These are phyloP conservation scores for Nannoperca obscura DNA, from an alignment of 2,797 vertebrate genomes.

Conservation along the genomic window DNA sequence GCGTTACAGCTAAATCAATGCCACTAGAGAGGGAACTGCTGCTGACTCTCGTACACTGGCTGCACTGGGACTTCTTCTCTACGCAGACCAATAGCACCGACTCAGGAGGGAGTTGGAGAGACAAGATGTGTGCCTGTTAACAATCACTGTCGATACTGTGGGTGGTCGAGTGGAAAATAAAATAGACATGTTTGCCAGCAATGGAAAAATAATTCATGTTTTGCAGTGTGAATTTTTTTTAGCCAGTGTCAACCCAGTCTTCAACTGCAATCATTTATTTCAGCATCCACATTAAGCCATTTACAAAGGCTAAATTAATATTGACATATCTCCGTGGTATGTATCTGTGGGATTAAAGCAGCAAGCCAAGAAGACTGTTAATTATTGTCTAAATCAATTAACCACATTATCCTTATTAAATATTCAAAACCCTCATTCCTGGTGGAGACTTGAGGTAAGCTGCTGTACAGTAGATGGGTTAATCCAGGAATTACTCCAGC, in stretches of 20 bases:
- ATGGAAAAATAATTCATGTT: slow-evolving; percentile 2
- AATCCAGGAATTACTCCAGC: slow-evolving; percentile 59
- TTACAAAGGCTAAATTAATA: slow-evolving; percentile 40
- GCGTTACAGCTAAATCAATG: slow-evolving; percentile 76
- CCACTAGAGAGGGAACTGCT: slow-evolving; percentile 62
- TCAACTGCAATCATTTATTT: background rate
- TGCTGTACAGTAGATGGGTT: slow-evolving; percentile 43
- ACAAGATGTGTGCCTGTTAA: slow-evolving; percentile 64
- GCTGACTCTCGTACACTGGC: slow-evolving; percentile 46
- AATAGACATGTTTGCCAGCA: slow-evolving; percentile 9
- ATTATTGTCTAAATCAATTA: slow-evolving; percentile 75
- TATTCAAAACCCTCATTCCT: slow-evolving; percentile 65
- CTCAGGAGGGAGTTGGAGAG: slow-evolving; percentile 49
- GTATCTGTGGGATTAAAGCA: slow-evolving; percentile 61
- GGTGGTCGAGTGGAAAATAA: slow-evolving; percentile 44
- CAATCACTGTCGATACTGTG: slow-evolving; percentile 66
- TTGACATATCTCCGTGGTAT: slow-evolving; percentile 40
- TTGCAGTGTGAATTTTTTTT: background rate
- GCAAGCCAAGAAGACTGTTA: slow-evolving; percentile 57
- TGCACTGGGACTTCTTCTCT: slow-evolving; percentile 46
- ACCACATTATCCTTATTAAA: slow-evolving; percentile 62
- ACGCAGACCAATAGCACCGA: slow-evolving; percentile 52
- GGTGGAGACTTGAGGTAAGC: slow-evolving; percentile 42
- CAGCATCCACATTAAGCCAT: slow-evolving; percentile 28
- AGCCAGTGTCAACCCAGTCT: background rate